Evolutionary conservation across 2,888 invertebrate genomes (phyloP), one percentile per base, ranked within the genome.

Genomic region (Clostera curtula): DNA sequence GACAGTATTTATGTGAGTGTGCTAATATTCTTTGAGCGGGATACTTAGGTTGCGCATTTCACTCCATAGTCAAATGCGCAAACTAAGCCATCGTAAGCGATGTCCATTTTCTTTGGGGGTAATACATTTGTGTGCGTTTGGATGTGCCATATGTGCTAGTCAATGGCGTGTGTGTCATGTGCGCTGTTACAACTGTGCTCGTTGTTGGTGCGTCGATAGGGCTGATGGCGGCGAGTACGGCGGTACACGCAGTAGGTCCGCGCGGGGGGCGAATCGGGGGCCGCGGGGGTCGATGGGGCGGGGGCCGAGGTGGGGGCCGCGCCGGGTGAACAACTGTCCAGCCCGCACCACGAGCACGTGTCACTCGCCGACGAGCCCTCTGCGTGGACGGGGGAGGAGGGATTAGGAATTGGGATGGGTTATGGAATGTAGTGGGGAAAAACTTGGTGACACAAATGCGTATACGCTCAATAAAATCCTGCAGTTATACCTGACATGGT

Each of bases 401-500:
- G 28, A 12, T 18, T 12, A 32, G 41, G 27, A 12, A 29, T 13
- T 19, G 20, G 9, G 12, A 22, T 19, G 10, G 27, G 24, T 25
- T 30, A 25, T 12, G 30, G 6, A 29, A 29, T n/a, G 18, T n/a
- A n/a, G n/a, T n/a, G n/a, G n/a, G n/a, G n/a, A n/a, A n/a, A n/a
- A n/a, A n/a, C n/a, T n/a, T n/a, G n/a, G n/a, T n/a, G n/a, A n/a
- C n/a, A n/a, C n/a, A n/a, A n/a, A n/a, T n/a, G n/a, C n/a, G n/a
- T n/a, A n/a, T n/a, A n/a, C n/a, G n/a, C n/a, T n/a, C n/a, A 10
- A 12, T 9, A 16, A 18, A 32, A 25, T 5, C 4, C 8, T 25
- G 14, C 1, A 26, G 17, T 70, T 58, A 83, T 84, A 87, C 92
- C 92, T 43, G 91, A 91, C 88, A 93, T 93, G 2, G 93, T 92